These are phyloP conservation scores for Tarsius wallacei DNA, from an alignment of 2,797 vertebrate species.

Conservation along the genomic window DNA sequence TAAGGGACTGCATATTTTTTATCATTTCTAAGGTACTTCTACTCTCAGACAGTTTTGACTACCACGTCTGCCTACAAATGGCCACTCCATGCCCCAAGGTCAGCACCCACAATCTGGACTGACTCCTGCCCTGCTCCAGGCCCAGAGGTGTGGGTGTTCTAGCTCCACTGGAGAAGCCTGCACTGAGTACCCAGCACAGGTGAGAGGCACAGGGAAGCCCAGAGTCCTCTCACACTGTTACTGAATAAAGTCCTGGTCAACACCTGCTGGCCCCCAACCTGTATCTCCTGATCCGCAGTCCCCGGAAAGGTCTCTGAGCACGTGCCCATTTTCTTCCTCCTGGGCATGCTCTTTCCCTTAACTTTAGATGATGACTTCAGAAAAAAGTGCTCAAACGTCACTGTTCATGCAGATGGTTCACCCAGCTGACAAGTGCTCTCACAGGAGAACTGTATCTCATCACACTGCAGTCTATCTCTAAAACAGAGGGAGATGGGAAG, in stretches of 20 bases:
- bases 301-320: neutral
- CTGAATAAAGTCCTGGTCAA: neutral
- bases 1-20: neutral
- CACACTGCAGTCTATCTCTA: conserved; percentile 61
- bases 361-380: neutral
- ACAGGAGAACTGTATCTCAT: conserved; percentile 61
- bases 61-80: neutral
- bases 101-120: neutral
- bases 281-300: no score
- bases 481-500: conserved; percentile 70
- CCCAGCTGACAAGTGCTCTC: neutral
- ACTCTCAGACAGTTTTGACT: neutral
- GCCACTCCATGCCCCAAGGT: neutral
- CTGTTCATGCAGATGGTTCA: conserved; percentile 61
- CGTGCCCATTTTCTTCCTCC: neutral
- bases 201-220: neutral
- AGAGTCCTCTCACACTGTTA: neutral
- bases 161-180: neutral
- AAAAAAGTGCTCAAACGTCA: neutral
- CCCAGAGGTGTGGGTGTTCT: neutral
- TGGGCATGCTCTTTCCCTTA: neutral
- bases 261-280: no score
- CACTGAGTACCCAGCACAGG: fast-evolving
- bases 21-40: neutral
- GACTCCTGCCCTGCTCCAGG: neutral